Percentiles rank a stretch among this genome's conserved stretches.
These are phyloP conservation scores for Cremastobaeus sp. DNA, from an alignment of 2,888 invertebrate genomes.

Conservation along the genomic window DNA sequence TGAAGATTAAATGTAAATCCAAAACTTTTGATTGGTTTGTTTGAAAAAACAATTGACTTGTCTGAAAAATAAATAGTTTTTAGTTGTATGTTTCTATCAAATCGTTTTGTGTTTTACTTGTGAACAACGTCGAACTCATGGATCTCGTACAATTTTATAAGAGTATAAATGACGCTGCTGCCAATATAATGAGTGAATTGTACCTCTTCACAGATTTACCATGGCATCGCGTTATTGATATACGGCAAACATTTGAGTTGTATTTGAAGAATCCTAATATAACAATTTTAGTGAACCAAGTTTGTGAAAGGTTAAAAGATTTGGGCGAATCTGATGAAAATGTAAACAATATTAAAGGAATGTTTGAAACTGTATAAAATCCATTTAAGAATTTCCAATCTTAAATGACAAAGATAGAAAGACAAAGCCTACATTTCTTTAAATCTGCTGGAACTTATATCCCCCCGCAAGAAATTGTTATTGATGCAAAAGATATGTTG, in stretches of 20 bases:
- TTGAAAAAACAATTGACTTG: too few relatives aligned
- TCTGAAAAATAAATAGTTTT: too few relatives aligned
- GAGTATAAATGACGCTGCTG: too few relatives aligned
- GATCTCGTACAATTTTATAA: too few relatives aligned
- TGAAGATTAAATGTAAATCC: too few relatives aligned
- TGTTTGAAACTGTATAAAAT: neutral
- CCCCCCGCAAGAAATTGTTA: neutral
- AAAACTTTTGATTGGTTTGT: too few relatives aligned
- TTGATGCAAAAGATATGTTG: neutral
- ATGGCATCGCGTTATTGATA: neutral
- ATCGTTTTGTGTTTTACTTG: too few relatives aligned
- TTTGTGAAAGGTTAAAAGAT: neutral
- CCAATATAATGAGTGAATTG: too few relatives aligned
- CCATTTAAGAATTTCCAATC: neutral
- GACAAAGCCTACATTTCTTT: neutral
- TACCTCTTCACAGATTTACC: neutral
- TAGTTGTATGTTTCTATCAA: too few relatives aligned
- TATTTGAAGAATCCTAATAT: neutral
- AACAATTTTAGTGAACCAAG: neutral
- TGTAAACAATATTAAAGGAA: neutral
- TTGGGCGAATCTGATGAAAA: neutral
- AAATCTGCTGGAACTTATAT: neutral
- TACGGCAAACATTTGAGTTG: neutral
- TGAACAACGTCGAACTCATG: too few relatives aligned
- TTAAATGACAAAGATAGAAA: neutral